phyloP scores from a whole-genome alignment of 2,113 vertebrate genomes.

The Periophthalmus modestus region DNA sequence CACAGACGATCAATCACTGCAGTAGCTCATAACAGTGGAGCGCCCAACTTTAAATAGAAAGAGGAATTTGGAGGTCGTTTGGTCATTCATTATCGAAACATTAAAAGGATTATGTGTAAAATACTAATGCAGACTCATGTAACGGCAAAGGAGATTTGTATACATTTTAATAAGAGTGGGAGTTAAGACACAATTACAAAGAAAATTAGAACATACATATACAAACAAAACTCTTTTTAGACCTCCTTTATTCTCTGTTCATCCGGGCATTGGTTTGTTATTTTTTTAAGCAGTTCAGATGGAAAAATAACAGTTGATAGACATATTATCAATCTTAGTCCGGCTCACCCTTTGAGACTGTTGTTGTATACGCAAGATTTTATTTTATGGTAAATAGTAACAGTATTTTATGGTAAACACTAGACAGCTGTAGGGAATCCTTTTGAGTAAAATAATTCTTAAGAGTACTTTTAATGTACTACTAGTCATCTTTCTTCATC shows the following conservation, averaged over 20 bases:
- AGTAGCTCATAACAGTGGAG: constrained; percentile 5
- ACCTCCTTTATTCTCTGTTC: too few species aligned
- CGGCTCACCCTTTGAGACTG: too few species aligned
- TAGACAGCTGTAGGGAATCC: constrained; percentile 4
- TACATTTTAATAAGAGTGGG: too few species aligned
- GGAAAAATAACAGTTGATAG: too few species aligned
- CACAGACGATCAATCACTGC: constrained; percentile 17
- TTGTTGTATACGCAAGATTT: neutral
- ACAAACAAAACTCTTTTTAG: too few species aligned
- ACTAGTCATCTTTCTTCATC: neutral
- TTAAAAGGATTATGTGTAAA: neutral
- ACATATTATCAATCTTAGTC: too few species aligned
- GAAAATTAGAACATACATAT: too few species aligned
- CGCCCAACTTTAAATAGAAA: neutral
- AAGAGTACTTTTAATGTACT: neutral
- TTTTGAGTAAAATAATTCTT: neutral
- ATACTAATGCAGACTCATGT: neutral
- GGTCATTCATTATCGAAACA: neutral
- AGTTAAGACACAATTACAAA: too few species aligned
- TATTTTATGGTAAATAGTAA: neutral
- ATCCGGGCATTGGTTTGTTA: too few species aligned
- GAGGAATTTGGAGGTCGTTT: constrained; percentile 2
- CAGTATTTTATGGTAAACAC: neutral
- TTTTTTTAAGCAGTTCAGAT: too few species aligned
- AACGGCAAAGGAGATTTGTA: neutral